Percentiles rank a stretch among this genome's conserved stretches.
Conservation (phyloP, 1,140 invertebrate species). For the Saccostrea echinata region DNA sequence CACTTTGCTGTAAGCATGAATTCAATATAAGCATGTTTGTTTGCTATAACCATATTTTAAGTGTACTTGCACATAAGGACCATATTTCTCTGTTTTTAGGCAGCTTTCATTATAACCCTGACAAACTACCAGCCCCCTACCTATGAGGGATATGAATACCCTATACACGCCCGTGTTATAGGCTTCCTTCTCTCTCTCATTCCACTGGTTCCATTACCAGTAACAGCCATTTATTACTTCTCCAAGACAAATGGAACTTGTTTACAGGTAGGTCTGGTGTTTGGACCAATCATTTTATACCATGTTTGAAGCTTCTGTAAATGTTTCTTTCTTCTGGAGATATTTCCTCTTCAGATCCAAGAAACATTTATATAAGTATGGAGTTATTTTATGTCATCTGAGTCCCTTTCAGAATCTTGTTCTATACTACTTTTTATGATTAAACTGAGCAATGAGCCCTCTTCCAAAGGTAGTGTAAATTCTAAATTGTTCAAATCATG, state of each 20-base stretch:
- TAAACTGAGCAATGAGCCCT: too few relatives aligned
- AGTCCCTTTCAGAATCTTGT: too few relatives aligned
- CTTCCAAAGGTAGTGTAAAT: too few relatives aligned
- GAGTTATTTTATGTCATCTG: too few relatives aligned
- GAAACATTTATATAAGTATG: too few relatives aligned
- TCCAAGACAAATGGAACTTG: constrained; percentile 51
- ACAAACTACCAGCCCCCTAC: constrained; percentile 83
- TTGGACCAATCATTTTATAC: neutral
- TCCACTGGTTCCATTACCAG: constrained; percentile 71
- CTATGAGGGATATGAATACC: constrained; percentile 69
- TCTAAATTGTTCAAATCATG: too few relatives aligned
- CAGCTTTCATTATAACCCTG: constrained; percentile 85
- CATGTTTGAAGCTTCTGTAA: too few relatives aligned
- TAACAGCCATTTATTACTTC: constrained; percentile 62
- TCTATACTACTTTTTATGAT: too few relatives aligned
- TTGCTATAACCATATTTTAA: too few relatives aligned
- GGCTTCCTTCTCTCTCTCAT: constrained; percentile 68
- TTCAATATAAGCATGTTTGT: neutral
- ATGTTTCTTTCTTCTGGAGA: too few relatives aligned
- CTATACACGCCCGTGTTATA: constrained; percentile 61
- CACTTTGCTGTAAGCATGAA: neutral
- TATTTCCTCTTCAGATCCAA: too few relatives aligned
- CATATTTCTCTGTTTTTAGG: constrained; percentile 82
- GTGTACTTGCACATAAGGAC: too few relatives aligned
- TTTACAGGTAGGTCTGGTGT: constrained; percentile 48